A percentile compares a stretch with the other conserved stretches of the same genome.
phyloP scores from a whole-genome alignment of 53 echinoderm and acorn worm genomes.

The Hippasteria phrygiana region DNA sequence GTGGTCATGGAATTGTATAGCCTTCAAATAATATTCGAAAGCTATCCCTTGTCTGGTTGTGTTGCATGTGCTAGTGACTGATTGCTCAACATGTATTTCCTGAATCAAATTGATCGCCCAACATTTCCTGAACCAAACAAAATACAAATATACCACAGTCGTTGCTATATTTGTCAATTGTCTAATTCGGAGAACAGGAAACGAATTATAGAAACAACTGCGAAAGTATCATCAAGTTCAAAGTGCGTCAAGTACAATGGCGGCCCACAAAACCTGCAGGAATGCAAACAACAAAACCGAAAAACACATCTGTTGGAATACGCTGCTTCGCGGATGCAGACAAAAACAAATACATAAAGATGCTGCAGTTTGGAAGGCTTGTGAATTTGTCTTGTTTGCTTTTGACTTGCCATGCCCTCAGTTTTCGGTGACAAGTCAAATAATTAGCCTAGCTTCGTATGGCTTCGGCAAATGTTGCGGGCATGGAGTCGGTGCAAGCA shows the following conservation, averaged over 20 bases:
- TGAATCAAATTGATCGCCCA: neutral
- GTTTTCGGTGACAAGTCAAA: constrained; percentile 7
- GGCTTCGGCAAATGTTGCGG: constrained; percentile 45
- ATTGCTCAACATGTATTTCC: too few species aligned
- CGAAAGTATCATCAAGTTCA: constrained; percentile 6
- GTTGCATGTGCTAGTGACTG: too few species aligned
- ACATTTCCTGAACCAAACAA: neutral
- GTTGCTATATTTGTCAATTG: neutral
- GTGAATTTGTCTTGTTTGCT: constrained; percentile 3
- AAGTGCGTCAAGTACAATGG: neutral
- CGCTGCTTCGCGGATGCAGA: neutral
- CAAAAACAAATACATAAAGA: neutral
- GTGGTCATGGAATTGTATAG: too few species aligned
- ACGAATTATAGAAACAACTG: neutral
- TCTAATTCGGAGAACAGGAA: neutral
- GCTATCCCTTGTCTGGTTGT: too few species aligned
- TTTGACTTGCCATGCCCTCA: neutral
- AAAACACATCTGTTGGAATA: neutral
- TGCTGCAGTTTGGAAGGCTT: neutral
- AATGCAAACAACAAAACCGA: neutral
- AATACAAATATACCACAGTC: neutral
- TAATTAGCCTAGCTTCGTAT: constrained; percentile 29
- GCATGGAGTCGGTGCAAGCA: neutral
- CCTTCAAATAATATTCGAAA: too few species aligned
- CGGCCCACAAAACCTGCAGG: neutral